phyloP scores from a whole-genome alignment of 2,113 vertebrate species.

The Sylvia atricapilla region DNA sequence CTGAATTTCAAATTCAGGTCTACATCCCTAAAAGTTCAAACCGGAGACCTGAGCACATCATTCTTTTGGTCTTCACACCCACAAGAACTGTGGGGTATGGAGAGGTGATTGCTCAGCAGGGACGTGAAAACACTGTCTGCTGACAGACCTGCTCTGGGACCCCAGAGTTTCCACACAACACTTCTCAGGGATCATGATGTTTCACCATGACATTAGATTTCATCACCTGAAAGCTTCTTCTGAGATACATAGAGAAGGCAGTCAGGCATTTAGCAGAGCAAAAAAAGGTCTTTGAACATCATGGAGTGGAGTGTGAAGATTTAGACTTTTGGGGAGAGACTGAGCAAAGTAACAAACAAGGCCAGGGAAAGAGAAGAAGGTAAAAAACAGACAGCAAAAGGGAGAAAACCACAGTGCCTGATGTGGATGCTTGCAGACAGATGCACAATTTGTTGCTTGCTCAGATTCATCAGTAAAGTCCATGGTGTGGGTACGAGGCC shows the following conservation, averaged over 20 bases:
- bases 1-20: background rate
- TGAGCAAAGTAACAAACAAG: background rate
- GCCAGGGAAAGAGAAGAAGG: background rate
- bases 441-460: background rate
- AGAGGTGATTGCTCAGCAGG: background rate
- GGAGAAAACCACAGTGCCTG: background rate
- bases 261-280: background rate
- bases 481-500: rapidly evolving
- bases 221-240: background rate
- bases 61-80: background rate
- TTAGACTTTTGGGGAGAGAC: background rate
- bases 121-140: rapidly evolving
- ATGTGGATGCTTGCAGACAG: rapidly evolving
- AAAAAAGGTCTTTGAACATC: background rate
- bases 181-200: background rate
- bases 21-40: background rate
- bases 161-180: background rate
- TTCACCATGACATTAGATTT: background rate
- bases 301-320: background rate
- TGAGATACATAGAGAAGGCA: background rate
- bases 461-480: background rate
- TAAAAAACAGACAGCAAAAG: background rate
- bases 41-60: background rate
- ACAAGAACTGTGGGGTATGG: background rate
- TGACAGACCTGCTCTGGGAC: background rate